These are phyloP conservation scores for Apostichopus leukothele DNA, from an alignment of 53 echinoderm and acorn worm genomes.

Conservation along the genomic window DNA sequence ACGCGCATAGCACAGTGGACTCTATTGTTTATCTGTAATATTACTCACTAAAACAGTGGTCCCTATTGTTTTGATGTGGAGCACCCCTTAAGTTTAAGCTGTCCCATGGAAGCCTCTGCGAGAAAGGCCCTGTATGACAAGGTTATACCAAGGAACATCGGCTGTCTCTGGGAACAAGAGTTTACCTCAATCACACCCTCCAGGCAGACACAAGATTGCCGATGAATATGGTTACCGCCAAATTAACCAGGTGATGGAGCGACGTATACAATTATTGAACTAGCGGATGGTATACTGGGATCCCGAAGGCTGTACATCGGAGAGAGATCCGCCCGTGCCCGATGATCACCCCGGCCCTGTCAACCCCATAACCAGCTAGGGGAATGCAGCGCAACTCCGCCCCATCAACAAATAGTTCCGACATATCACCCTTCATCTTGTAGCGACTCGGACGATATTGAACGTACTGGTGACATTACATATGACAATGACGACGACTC, in stretches of 20 bases:
- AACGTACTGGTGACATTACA: background rate
- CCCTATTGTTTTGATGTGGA: no score
- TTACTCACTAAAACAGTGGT: no score
- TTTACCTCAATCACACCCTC: constrained; percentile 49
- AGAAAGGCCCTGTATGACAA: constrained; percentile 41
- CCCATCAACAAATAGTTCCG: background rate
- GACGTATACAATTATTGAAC: constrained; percentile 24
- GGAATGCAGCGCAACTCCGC: no score
- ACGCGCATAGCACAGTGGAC: no score
- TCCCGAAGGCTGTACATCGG: no score
- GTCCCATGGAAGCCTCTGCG: background rate
- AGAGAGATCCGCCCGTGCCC: no score
- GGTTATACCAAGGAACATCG: constrained; percentile 28
- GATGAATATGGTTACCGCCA: constrained; percentile 48
- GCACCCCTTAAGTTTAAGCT: background rate
- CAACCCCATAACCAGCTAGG: no score
- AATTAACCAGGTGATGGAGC: constrained; percentile 5
- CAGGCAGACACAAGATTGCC: constrained; percentile 55
- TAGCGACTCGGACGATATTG: background rate
- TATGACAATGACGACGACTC: background rate
- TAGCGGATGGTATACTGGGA: background rate
- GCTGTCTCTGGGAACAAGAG: constrained; percentile 32
- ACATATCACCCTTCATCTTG: no score
- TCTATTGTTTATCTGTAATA: no score
- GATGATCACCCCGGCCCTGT: no score